phyloP scores from a whole-genome alignment of 2,797 vertebrate species.

The Tokudaia tokunoshimensis region DNA sequence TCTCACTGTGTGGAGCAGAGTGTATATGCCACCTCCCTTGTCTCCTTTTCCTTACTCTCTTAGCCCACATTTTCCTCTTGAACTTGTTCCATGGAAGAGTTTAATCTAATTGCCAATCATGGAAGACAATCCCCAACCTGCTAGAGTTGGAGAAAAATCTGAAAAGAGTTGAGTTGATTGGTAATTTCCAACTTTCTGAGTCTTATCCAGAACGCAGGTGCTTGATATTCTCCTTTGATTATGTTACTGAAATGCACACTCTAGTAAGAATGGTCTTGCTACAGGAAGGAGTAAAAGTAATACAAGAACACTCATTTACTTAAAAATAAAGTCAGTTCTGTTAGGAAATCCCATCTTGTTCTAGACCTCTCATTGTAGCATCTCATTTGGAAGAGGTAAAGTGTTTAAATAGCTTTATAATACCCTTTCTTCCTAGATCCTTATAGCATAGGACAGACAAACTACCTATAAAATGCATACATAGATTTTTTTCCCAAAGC shows the following conservation, averaged over 20 bases:
- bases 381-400: neutral
- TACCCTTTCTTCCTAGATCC: neutral
- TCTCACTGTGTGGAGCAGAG: neutral
- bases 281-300: neutral
- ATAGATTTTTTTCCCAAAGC: neutral
- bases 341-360: neutral
- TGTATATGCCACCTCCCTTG: accelerated
- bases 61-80: neutral
- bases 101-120: neutral
- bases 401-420: neutral
- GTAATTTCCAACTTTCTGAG: neutral
- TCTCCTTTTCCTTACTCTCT: neutral
- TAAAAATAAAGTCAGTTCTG: neutral
- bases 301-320: neutral
- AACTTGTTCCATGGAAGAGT: neutral
- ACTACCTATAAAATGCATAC: neutral
- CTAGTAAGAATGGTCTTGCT: neutral
- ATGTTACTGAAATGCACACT: neutral
- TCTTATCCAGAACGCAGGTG: neutral
- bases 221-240: neutral
- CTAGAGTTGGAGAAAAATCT: neutral
- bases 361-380: neutral
- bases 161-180: neutral
- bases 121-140: neutral
- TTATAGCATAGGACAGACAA: neutral